These are phyloP conservation scores for Xenopus laevis DNA, from an alignment of 2,113 vertebrate species.

Conservation along the genomic window DNA sequence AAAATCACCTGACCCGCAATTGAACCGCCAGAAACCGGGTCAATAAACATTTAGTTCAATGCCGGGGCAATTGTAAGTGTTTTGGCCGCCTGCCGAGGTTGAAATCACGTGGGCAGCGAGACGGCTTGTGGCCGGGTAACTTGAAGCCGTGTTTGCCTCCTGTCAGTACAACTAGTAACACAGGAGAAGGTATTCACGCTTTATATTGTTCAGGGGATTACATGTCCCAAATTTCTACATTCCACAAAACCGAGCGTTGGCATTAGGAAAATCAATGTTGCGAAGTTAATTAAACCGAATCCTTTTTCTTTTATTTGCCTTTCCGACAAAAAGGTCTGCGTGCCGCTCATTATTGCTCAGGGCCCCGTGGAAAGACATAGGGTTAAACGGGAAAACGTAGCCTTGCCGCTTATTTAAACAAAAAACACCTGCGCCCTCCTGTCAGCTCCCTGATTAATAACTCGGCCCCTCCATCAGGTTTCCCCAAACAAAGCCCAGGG, in stretches of 20 bases:
- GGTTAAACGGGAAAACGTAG: constrained; percentile 24
- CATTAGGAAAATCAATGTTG: background rate
- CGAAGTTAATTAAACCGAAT: background rate
- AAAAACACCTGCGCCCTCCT: constrained; percentile 37
- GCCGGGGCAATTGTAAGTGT: no score
- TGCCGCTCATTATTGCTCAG: background rate
- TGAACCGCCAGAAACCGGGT: no score
- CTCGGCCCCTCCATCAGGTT: constrained; percentile 21
- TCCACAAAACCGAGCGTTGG: background rate
- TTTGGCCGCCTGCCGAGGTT: no score
- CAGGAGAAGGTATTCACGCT: background rate
- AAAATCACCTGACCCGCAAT: no score
- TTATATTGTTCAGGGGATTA: background rate
- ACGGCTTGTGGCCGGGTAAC: no score
- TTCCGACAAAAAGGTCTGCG: background rate
- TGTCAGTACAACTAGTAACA: no score
- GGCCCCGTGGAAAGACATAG: constrained; percentile 7
- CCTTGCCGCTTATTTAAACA: constrained; percentile 36
- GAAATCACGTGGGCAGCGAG: background rate
- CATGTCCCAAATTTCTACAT: background rate
- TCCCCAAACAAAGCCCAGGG: constrained; percentile 24
- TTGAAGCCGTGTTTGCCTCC: no score
- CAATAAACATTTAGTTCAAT: no score
- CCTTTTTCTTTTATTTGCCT: background rate
- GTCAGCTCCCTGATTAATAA: constrained; percentile 30